phyloP scores from a whole-genome alignment of 2,113 vertebrate genomes.

The Ceuthmochares aereus region DNA sequence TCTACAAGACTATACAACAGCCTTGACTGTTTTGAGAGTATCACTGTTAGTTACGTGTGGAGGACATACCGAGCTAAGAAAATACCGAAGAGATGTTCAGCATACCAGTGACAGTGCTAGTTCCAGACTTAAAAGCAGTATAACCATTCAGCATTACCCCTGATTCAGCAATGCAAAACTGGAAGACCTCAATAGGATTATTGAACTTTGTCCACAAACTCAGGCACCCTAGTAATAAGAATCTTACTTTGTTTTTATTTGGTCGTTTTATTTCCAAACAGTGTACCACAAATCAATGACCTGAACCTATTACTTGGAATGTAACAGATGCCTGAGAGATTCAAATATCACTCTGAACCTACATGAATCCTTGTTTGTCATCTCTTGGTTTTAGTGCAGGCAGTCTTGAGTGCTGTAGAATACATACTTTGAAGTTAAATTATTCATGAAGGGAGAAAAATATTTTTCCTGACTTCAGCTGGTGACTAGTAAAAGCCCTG shows the following conservation, averaged over 20 bases:
- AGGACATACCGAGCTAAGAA: not conserved
- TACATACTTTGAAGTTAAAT: not conserved
- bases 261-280: not conserved
- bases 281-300: not conserved
- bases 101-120: not conserved
- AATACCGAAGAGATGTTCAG: not conserved
- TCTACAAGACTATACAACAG: not conserved
- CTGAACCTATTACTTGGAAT: not conserved
- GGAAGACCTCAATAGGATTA: not conserved
- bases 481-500: not conserved
- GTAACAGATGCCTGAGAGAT: not conserved
- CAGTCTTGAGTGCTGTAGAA: not conserved
- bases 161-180: not conserved
- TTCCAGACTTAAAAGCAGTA: not conserved
- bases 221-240: not conserved
- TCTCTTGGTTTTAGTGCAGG: not conserved
- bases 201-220: not conserved
- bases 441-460: not conserved
- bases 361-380: rapidly evolving
- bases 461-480: not conserved
- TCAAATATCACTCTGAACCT: not conserved
- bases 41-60: not conserved
- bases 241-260: not conserved
- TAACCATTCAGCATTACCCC: not conserved
- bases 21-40: not conserved